These are phyloP conservation scores for Tetranychus piercei DNA, from an alignment of 2,888 invertebrate genomes.

Conservation along the genomic window DNA sequence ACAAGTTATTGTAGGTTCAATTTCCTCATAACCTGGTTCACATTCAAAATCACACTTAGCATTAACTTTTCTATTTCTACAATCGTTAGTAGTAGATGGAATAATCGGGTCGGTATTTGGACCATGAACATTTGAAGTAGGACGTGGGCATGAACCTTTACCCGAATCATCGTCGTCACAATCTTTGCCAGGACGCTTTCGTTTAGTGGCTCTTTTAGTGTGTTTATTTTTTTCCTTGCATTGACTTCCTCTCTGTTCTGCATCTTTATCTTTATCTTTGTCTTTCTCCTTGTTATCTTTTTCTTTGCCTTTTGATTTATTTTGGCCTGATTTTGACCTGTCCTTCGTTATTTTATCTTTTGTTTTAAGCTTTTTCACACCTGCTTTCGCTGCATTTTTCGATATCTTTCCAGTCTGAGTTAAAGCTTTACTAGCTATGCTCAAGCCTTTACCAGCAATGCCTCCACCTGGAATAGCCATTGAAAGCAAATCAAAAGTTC, in stretches of 20 bases:
- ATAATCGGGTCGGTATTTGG: neutral
- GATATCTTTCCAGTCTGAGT: neutral
- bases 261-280: neutral
- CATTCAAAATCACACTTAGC: conserved; percentile 11
- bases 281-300: neutral
- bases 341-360: neutral
- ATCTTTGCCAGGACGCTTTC: neutral
- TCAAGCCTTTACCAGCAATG: conserved; percentile 10
- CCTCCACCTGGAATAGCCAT: neutral
- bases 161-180: neutral
- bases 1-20: neutral
- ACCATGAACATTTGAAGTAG: too few relatives aligned
- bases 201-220: neutral
- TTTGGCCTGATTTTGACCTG: neutral
- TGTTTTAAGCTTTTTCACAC: neutral
- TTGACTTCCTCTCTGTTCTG: neutral
- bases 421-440: neutral
- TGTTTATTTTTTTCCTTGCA: neutral
- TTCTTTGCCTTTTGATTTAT: too few relatives aligned
- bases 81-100: neutral
- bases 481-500: neutral
- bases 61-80: neutral
- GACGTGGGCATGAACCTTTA: neutral
- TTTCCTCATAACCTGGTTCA: conserved; percentile 10
- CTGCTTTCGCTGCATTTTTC: neutral